These are phyloP conservation scores for Odontesthes bonariensis DNA, from an alignment of 2,113 vertebrate species.

Conservation along the genomic window DNA sequence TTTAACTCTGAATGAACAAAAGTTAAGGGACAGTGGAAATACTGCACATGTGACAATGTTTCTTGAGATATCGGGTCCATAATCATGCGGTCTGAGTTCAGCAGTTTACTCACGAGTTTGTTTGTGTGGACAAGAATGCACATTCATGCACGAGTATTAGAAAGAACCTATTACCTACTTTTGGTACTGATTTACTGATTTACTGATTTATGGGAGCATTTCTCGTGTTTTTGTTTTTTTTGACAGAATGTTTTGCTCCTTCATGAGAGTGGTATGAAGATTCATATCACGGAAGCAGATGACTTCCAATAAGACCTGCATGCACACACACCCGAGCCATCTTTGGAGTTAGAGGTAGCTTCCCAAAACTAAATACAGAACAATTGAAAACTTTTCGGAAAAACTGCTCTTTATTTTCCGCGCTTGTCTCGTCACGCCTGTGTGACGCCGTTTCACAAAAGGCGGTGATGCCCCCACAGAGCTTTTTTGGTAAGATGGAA, in stretches of 20 bases:
- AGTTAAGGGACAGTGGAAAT: slow-evolving; percentile 2
- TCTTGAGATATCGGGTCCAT: neutral
- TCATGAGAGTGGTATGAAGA: neutral
- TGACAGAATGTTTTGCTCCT: neutral
- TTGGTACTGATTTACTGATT: too few species aligned
- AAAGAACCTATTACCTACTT: neutral
- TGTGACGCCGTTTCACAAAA: slow-evolving; percentile 12
- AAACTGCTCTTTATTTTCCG: neutral
- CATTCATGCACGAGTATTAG: neutral
- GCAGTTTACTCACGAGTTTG: slow-evolving; percentile 9
- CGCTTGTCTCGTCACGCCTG: neutral
- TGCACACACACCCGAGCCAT: slow-evolving; percentile 14
- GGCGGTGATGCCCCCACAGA: neutral
- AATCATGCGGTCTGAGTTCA: neutral
- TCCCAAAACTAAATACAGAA: slow-evolving; percentile 6
- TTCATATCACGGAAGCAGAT: neutral
- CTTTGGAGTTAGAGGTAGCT: slow-evolving; percentile 47
- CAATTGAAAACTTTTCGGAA: too few species aligned
- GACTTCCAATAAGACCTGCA: neutral
- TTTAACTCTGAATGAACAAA: slow-evolving; percentile 10
- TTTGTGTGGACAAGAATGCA: slow-evolving; percentile 10
- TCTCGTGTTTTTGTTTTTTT: neutral
- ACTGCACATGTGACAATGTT: slow-evolving; percentile 4
- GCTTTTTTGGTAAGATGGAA: neutral
- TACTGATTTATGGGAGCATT: neutral